Base-by-base conservation (phyloP, 2,888 invertebrate genomes). In the Trachelus iudaicus region DNA sequence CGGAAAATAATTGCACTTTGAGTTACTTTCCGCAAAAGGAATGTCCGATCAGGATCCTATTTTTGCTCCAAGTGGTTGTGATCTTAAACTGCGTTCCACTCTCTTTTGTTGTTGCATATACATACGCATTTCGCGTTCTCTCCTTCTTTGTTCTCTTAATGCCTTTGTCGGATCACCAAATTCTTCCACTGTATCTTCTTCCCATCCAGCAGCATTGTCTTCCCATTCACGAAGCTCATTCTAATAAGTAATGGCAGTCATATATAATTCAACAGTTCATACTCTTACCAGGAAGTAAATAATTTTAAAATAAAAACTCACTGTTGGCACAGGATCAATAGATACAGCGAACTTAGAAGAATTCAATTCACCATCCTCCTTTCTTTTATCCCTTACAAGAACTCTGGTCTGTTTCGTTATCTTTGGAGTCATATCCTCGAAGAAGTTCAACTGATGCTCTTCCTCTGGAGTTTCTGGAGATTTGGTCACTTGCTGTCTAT, bases 401-500 rank as follows among this genome's bases (percentile, higher is more conserved):
- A 94, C 87, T 89, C 94, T 94, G 0, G 92, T 91, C 86, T 94
- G 95, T 77, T 92, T 93, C 30, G 93, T 94, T 69, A 95, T 94
- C 81, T 92, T 92, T 13, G 95, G 95, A 37, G 94, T 91, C 93
- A 95, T 93, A 84, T 94, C 94, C 86, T 94, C 92, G 83, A 95
- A 94, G 82, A 94, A 94, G 86, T 94, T 93, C 13, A 91, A 84
- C 69, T 90, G 89, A n/a, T 92, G 91, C 83, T 93, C 93, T 15
- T 91, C 88, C 75, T 93, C 91, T 69, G 77, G 69, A 4, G 90
- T 86, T 69, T 92, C 91, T 30, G 91, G 87, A 68, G 92, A 88
- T 81, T 92, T 92, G 0, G 92, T 91, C 76, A 93, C 91, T 79
- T 93, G 93, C 82, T 94, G 94, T 69, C 94, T 87, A 85, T 95